Percentiles rank a stretch among this genome's conserved stretches.
Evolutionary conservation across 1,140 invertebrate species (phyloP).

Genomic region (Drosophila varians): DNA sequence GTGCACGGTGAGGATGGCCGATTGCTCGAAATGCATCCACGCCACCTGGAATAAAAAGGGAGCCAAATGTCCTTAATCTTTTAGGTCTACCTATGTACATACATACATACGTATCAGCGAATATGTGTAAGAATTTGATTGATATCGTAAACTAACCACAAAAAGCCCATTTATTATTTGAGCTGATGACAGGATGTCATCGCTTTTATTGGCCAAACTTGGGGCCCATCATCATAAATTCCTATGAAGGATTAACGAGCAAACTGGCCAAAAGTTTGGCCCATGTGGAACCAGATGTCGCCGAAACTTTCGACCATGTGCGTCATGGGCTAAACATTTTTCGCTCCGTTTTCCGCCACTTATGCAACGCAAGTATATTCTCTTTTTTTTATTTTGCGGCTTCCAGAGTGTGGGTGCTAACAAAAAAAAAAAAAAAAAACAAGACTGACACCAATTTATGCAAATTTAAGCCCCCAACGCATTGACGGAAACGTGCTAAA

Average conservation of each 20-base stretch:
- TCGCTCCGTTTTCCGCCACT: constrained; percentile 1
- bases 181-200: constrained; percentile 61
- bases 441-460: constrained; percentile 73
- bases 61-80: neutral
- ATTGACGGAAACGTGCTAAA: constrained; percentile 60
- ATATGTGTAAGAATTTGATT: neutral
- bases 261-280: constrained; percentile 54
- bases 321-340: constrained; percentile 34
- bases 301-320: constrained; percentile 43
- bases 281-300: constrained; percentile 53
- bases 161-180: constrained; percentile 47
- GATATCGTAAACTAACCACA: constrained; percentile 7
- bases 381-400: neutral
- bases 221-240: constrained; percentile 70
- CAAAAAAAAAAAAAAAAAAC: constrained; percentile 25
- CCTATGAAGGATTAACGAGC: constrained; percentile 76
- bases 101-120: neutral
- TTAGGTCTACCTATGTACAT: neutral
- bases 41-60: constrained; percentile 90
- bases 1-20: constrained; percentile 95
- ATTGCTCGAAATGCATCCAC: constrained; percentile 97
- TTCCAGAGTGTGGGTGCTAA: neutral
- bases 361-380: constrained; percentile 38
- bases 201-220: constrained; percentile 65
- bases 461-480: constrained; percentile 61